Conservation (phyloP, 2,113 vertebrate genomes). For the Nycticorax nycticorax region DNA sequence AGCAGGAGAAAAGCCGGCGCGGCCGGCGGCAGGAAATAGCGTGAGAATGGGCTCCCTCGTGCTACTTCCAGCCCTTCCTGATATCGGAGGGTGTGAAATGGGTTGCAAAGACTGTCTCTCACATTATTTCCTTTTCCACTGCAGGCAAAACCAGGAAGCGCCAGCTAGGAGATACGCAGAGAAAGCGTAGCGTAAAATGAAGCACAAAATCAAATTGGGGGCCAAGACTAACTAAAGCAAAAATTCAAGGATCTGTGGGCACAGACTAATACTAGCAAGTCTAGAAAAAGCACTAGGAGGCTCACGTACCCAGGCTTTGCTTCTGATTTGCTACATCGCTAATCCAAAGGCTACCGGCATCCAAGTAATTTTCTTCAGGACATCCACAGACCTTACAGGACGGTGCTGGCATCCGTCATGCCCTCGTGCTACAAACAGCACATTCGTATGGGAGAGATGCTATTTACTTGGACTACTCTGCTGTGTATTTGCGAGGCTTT, state of each 20-base stretch:
- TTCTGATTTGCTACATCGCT: not conserved
- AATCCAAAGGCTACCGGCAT: not conserved
- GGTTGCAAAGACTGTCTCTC: slow-evolving; percentile 4
- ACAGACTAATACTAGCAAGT: not conserved
- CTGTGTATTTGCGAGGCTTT: not conserved
- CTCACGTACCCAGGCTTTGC: not conserved
- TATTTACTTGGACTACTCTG: not conserved
- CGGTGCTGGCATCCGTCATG: rapidly evolving
- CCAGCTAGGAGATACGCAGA: not conserved
- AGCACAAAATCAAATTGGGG: not conserved
- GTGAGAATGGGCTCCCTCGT: slow-evolving; percentile 49
- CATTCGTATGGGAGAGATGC: not conserved
- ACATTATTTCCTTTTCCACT: slow-evolving; percentile 45
- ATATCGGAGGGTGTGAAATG: slow-evolving; percentile 1
- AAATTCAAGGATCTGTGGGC: not conserved
- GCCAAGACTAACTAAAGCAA: not conserved
- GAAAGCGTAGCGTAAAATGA: not conserved
- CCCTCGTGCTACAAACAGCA: not conserved
- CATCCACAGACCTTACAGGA: not conserved
- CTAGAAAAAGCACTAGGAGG: not conserved
- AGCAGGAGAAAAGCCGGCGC: not conserved
- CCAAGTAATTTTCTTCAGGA: not conserved
- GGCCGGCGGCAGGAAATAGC: slow-evolving; percentile 49
- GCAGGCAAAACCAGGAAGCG: slow-evolving; percentile 31
- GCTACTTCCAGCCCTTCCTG: slow-evolving; percentile 63